Evolutionary conservation across 1,140 invertebrate species (phyloP).

Genomic region (Drosophila lowei): DNA sequence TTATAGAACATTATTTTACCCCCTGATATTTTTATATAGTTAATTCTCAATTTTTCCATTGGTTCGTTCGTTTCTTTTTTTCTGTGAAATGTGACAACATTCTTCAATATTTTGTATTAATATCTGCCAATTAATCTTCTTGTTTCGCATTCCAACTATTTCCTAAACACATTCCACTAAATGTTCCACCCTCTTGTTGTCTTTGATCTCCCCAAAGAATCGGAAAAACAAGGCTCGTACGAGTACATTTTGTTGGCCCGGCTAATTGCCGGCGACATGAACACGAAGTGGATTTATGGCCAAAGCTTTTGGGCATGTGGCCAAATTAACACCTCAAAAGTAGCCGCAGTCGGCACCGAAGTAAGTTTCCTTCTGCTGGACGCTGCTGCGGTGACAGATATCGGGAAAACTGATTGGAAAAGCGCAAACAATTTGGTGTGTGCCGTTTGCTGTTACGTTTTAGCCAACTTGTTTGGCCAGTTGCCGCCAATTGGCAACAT

Average conservation of each 20-base stretch:
- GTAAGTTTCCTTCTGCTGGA: constrained; percentile 33
- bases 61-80: no score
- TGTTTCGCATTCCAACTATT: background rate
- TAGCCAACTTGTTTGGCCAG: constrained; percentile 52
- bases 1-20: no score
- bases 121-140: no score
- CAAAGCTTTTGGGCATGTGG: constrained; percentile 48
- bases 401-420: constrained; percentile 54
- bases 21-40: no score
- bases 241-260: constrained; percentile 5
- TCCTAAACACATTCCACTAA: background rate
- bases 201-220: constrained; percentile 11
- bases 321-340: constrained; percentile 72
- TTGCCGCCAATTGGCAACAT: constrained; percentile 69
- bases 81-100: no score
- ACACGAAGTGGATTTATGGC: constrained; percentile 53
- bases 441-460: constrained; percentile 9
- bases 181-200: background rate
- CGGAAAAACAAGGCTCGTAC: background rate
- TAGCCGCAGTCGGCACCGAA: constrained; percentile 29
- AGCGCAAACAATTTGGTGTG: constrained; percentile 19
- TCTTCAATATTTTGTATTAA: no score
- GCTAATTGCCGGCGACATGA: constrained; percentile 54
- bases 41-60: no score
- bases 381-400: constrained; percentile 59